These are phyloP conservation scores for Scatophagus argus DNA, from an alignment of 2,113 vertebrate genomes.

Conservation along the genomic window DNA sequence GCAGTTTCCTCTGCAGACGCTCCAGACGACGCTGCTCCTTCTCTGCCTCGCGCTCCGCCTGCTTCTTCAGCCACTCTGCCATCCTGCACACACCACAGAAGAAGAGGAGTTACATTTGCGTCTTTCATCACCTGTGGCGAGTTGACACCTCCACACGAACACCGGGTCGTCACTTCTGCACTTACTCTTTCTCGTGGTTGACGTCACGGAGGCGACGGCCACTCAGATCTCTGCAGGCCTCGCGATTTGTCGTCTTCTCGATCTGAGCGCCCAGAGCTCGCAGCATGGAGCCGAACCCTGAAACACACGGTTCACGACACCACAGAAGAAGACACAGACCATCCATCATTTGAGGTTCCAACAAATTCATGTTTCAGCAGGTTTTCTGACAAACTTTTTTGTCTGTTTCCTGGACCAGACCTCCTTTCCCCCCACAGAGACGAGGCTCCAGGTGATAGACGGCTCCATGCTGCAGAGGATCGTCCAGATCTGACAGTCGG, in stretches of 20 bases:
- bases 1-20: conserved; percentile 90
- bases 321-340: conserved; percentile 18
- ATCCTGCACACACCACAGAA: conserved; percentile 83
- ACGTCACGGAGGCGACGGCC: conserved; percentile 95
- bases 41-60: conserved; percentile 93
- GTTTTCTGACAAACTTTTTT: too few relatives aligned
- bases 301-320: not conserved
- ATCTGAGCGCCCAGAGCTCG: conserved; percentile 97
- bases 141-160: too few relatives aligned
- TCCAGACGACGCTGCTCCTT: conserved; percentile 93
- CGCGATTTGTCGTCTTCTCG: conserved; percentile 97
- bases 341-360: too few relatives aligned
- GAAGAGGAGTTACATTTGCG: too few relatives aligned
- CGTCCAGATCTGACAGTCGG: conserved; percentile 45
- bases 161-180: too few relatives aligned
- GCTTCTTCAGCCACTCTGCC: conserved; percentile 96
- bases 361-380: too few relatives aligned
- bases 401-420: conserved; percentile 65
- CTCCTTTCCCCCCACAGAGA: conserved; percentile 95
- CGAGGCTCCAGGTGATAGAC: conserved; percentile 91
- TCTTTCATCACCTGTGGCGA: too few relatives aligned
- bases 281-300: conserved; percentile 98
- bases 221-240: conserved; percentile 96
- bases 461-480: conserved; percentile 82
- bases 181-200: conserved; percentile 97